Evolutionary conservation across 1,140 invertebrate genomes (phyloP), one percentile per base, ranked within the genome.

Genomic region (Caerostris extrusa): DNA sequence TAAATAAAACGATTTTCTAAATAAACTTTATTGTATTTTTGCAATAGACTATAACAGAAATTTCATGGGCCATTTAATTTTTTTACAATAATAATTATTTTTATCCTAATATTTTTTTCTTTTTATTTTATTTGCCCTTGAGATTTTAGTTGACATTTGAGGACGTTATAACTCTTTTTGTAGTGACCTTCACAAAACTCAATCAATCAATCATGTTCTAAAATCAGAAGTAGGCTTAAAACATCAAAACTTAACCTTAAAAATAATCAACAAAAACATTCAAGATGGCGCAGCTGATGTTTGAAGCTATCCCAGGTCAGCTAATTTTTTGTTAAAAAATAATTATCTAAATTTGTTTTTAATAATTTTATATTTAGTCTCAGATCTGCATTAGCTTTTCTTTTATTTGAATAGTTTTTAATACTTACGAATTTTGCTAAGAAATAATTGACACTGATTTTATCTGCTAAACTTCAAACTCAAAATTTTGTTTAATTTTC

Each of bases 261-360:
- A 77, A 77, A 77, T 53, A 77, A 67, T 57, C 86, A 88, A 91
- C 71, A 81, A 60, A 92, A 85, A 92, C 60, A 60, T 50, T 87
- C 8, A 91, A 93, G 83, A 93, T 93, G 91, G 91, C 91, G 91
- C 91, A 93, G 83, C 83, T 93, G 10, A 85, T 93, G 91, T 93
- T 93, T 17, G 83, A 87, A 14, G 55, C 91, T 60, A 50, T 86
- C 12, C 82, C 82, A 58, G 83, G 91, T 77, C 55, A 91, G 50
- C 6, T 57, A n/a, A 58, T 5, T n/a, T 14, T 34, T 64, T 91
- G 3, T 50, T 58, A 60, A 82, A 82, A 7, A n/a, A 14, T 88
- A 3, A 71, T 57, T n/a, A 19, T 86, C 53, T 60, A n/a, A 7
- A n/a, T 86, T 58, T 60, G 17, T 14, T 53, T 81, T 67, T 14